phyloP scores from a whole-genome alignment of 2,113 vertebrate genomes.

The Nothocercus nigrocapillus region DNA sequence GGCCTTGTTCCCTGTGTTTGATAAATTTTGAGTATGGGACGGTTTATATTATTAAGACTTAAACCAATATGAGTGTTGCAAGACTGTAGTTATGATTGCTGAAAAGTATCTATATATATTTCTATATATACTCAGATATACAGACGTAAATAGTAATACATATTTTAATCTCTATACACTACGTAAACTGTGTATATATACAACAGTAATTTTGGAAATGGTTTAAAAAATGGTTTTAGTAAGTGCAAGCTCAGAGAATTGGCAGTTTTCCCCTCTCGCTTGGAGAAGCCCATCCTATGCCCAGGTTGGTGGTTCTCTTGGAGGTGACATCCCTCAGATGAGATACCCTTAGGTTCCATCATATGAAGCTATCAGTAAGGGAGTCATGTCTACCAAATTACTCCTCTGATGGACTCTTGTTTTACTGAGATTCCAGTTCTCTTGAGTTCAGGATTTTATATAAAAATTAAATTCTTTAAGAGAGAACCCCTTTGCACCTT shows the following conservation, averaged over 20 bases:
- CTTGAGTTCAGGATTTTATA: background rate
- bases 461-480: background rate
- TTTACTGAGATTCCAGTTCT: background rate
- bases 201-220: background rate
- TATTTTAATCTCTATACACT: no score
- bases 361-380: background rate
- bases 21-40: background rate
- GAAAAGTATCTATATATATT: background rate
- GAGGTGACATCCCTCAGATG: background rate
- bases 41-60: background rate
- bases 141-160: background rate
- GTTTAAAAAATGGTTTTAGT: background rate
- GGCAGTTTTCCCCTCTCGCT: background rate
- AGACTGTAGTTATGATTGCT: background rate
- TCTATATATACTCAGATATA: background rate
- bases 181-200: background rate
- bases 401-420: background rate
- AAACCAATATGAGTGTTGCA: background rate
- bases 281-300: background rate
- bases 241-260: background rate
- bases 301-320: no score
- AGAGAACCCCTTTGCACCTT: background rate
- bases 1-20: background rate
- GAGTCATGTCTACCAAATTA: background rate
- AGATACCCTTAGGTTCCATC: background rate